Evolutionary conservation across 2,113 vertebrate genomes (phyloP).

Genomic region (Cranoglanis bouderius): DNA sequence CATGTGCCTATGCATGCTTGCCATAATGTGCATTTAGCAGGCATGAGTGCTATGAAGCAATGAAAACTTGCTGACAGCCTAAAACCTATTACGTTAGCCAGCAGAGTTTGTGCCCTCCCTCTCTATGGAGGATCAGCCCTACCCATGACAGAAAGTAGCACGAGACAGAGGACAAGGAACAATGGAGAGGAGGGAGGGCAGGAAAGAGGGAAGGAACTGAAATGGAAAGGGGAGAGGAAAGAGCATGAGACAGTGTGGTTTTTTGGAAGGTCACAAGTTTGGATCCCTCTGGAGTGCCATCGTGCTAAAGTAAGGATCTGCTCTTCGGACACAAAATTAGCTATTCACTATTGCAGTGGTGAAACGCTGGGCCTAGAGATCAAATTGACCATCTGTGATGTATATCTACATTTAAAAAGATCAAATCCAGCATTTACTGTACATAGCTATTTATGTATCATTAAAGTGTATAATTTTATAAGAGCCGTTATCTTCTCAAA

Average conservation of each 20-base stretch:
- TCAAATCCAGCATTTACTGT: neutral
- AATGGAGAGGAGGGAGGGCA: constrained; percentile 44
- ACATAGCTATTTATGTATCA: too few relatives aligned
- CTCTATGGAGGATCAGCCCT: neutral
- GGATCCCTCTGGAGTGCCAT: constrained; percentile 16
- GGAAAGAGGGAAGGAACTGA: constrained; percentile 39
- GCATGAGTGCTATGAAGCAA: constrained; percentile 33
- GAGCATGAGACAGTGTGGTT: constrained; percentile 9
- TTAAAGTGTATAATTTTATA: neutral
- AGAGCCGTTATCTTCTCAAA: neutral
- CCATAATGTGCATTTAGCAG: constrained; percentile 6
- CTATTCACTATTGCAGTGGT: neutral
- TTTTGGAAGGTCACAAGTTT: constrained; percentile 39
- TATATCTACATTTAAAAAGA: neutral
- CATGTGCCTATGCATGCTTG: neutral
- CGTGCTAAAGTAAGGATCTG: neutral
- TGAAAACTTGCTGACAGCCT: constrained; percentile 54
- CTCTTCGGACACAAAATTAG: constrained; percentile 25
- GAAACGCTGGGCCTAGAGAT: neutral
- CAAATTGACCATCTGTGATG: neutral
- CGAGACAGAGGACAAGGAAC: constrained; percentile 51
- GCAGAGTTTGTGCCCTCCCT: constrained; percentile 27
- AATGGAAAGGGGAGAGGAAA: constrained; percentile 9
- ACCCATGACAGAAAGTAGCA: constrained; percentile 38
- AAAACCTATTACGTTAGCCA: constrained; percentile 40